Evolutionary conservation across 2,113 vertebrate species (phyloP), one percentile per base, ranked within the genome.

Genomic region (Hystrix cristata): DNA sequence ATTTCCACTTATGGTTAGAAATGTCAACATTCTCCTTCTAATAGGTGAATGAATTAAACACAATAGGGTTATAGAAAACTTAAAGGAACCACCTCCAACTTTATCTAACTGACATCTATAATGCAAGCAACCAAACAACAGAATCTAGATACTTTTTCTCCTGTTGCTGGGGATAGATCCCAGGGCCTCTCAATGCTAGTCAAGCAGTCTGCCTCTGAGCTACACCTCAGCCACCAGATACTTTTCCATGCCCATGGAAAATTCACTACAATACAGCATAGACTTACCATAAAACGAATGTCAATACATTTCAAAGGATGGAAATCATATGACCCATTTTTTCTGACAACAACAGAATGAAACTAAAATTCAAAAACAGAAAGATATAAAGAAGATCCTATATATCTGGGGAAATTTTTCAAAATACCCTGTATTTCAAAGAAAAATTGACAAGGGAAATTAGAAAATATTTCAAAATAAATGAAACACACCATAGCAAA

Each of bases 391-490:
- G 21, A 72, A 90, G 92, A 21, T 72, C 55, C 0, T 23, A 94
- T 76, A 51, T 67, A 89, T 19, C 21, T 91, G n/a, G 46, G n/a
- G 69, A 84, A 87, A 51, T 31, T 82, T 25, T 82, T 88, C 29
- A 65, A 83, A 96, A 67, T 57, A 76, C 46, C 18, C 4, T 18
- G 7, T 55, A 62, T 87, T 87, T 87, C 48, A 83, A 95, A 93
- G 31, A 69, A 31, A 87, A 71, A 82, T 46, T 64, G 5, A 82
- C 9, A 74, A 95, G 1, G 12, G 6, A 84, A 59, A 80, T 55
- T 60, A 90, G 12, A 94, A 87, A 81, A 80, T 86, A 79, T n/a
- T 87, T 78, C 29, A 53, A 60, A 81, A 81, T 53, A 23, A 74
- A 67, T 67, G 19, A 84, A 92, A 95, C 3, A 82, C 4, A 23